A percentile compares a stretch with the other conserved stretches of the same genome.
These are phyloP conservation scores for Eclectus roratus DNA, from an alignment of 2,113 vertebrate species.

Conservation along the genomic window DNA sequence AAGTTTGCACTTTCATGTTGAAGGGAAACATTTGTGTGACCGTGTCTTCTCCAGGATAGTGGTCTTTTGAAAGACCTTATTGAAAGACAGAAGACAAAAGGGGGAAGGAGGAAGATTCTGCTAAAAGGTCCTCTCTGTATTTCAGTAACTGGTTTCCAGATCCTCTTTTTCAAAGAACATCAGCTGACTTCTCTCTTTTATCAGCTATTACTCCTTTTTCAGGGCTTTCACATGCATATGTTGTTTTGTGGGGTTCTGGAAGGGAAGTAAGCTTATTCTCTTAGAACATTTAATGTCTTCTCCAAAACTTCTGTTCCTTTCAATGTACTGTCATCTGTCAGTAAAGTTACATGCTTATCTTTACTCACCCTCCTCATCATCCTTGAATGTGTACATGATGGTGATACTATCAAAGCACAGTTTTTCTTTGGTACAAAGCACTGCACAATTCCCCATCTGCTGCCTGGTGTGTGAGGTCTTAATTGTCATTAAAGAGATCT, in stretches of 20 bases:
- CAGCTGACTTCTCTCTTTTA: background rate
- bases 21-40: background rate
- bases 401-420: background rate
- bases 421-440: background rate
- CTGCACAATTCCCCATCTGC: background rate
- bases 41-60: background rate
- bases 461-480: background rate
- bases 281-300: background rate
- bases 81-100: background rate
- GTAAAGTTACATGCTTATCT: background rate
- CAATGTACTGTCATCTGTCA: background rate
- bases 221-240: background rate
- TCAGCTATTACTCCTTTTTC: background rate
- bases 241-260: accelerated
- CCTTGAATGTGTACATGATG: background rate
- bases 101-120: background rate
- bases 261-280: background rate
- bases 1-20: background rate
- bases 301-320: background rate
- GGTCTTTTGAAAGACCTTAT: background rate
- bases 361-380: background rate
- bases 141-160: background rate
- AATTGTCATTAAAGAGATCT: background rate
- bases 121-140: background rate
- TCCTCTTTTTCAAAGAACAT: background rate